Evolutionary conservation across 2,113 vertebrate genomes (phyloP).

Genomic region (Equus przewalskii): DNA sequence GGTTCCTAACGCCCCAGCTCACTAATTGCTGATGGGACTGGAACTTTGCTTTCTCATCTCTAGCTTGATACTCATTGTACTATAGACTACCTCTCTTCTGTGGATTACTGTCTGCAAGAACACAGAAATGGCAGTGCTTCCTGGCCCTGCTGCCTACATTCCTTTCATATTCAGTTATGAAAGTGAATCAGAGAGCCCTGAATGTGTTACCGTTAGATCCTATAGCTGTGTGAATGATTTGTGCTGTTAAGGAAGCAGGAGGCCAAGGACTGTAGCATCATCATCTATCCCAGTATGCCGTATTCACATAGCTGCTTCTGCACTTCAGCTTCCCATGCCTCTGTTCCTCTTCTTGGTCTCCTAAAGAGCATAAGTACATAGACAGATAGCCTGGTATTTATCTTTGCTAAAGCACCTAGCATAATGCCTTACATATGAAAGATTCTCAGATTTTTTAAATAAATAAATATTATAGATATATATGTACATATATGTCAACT

Average conservation of each 20-base stretch:
- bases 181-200: neutral
- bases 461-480: neutral
- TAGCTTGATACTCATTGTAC: neutral
- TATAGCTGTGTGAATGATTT: neutral
- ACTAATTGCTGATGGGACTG: too few species aligned
- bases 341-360: neutral
- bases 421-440: neutral
- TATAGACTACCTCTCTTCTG: neutral
- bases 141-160: neutral
- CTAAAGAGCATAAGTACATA: neutral
- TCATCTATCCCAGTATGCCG: accelerated
- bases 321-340: neutral
- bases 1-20: neutral
- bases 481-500: neutral
- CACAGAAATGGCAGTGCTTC: neutral
- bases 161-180: neutral
- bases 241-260: neutral
- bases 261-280: neutral
- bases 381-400: neutral
- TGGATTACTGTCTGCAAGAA: neutral
- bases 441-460: neutral
- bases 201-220: neutral
- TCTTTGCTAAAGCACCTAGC: neutral
- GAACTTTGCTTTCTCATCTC: neutral
- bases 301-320: neutral